Percentiles rank a stretch among this genome's conserved stretches.
Evolutionary conservation across 2,797 vertebrate species (phyloP).

Genomic region (Fistularia commersonii): DNA sequence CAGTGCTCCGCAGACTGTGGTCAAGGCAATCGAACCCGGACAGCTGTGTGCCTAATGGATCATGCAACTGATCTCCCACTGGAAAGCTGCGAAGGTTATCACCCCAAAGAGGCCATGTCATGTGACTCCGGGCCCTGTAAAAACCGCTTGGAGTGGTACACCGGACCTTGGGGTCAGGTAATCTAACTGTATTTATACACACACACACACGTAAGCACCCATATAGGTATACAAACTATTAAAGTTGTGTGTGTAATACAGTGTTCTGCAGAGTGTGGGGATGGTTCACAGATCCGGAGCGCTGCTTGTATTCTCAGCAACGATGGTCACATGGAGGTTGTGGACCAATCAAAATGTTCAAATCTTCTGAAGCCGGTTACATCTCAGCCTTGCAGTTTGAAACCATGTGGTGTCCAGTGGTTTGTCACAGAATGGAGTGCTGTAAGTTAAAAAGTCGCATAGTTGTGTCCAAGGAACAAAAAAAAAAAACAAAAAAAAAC

Average conservation of each 20-base stretch:
- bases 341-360: slow-evolving; percentile 58
- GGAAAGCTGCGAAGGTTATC: slow-evolving; percentile 67
- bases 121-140: slow-evolving; percentile 70
- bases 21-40: slow-evolving; percentile 63
- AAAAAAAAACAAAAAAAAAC: no score
- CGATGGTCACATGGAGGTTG: slow-evolving; percentile 49
- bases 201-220: neutral
- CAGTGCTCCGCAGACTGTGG: slow-evolving; percentile 77
- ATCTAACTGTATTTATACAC: slow-evolving; percentile 8
- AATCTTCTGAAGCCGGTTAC: slow-evolving; percentile 52
- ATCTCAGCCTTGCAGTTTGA: slow-evolving; percentile 64
- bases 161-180: slow-evolving; percentile 77
- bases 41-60: slow-evolving; percentile 67
- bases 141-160: slow-evolving; percentile 68
- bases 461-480: no score
- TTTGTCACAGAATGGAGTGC: slow-evolving; percentile 75
- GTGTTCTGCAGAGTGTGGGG: slow-evolving; percentile 77
- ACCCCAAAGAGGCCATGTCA: slow-evolving; percentile 50
- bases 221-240: neutral
- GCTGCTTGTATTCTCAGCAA: slow-evolving; percentile 63
- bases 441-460: slow-evolving; percentile 51
- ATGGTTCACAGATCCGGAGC: slow-evolving; percentile 67
- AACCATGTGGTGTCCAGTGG: slow-evolving; percentile 73
- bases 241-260: slow-evolving; percentile 18
- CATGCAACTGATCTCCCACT: slow-evolving; percentile 69